phyloP scores from a whole-genome alignment of 2,888 invertebrate genomes.

The Nephrotoma appendiculata region DNA sequence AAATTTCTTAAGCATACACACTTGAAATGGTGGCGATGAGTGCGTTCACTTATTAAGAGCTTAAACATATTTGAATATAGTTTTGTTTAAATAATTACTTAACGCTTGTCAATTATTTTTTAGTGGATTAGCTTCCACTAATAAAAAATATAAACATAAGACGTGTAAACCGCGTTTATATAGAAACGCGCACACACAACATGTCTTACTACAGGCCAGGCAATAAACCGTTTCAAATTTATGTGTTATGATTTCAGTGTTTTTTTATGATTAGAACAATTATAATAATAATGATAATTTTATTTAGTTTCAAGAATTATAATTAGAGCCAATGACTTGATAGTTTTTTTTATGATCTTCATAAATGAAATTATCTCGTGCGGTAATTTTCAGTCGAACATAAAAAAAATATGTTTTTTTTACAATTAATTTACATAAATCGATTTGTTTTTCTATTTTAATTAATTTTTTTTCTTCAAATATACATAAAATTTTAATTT shows the following conservation, averaged over 20 bases:
- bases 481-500: background rate
- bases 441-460: background rate
- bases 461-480: background rate
- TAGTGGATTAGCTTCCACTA: background rate
- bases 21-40: background rate
- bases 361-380: background rate
- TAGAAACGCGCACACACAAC: background rate
- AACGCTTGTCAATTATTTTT: background rate
- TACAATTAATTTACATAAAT: background rate
- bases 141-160: background rate
- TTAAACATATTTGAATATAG: background rate
- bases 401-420: background rate
- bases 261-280: background rate
- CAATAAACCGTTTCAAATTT: background rate
- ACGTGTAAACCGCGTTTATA: background rate
- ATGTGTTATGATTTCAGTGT: background rate
- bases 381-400: background rate
- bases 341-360: background rate
- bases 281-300: background rate
- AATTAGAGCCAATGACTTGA: background rate
- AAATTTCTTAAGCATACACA: background rate
- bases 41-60: background rate
- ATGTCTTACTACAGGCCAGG: background rate
- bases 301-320: background rate
- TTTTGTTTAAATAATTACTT: background rate